Base-by-base conservation (phyloP, 53 echinoderm and acorn worm species). In the Paracentrotus lividus region DNA sequence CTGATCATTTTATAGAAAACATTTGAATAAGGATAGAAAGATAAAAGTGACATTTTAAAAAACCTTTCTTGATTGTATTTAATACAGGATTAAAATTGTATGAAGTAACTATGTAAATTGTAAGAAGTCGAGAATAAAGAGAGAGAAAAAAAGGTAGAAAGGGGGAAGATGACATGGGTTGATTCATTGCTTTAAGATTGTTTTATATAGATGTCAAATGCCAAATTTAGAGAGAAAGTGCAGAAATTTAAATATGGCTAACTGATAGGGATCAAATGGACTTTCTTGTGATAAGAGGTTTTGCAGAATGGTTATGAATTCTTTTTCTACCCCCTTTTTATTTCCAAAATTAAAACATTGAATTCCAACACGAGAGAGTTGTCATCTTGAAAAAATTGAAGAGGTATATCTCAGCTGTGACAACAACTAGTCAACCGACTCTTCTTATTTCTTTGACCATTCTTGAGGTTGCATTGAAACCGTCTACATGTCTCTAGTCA, bases 341-440 rank as follows among this genome's bases (percentile, higher is more conserved):
- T 72, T 72, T 40, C 7, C 40, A 72, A 40, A 72, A 4, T 36
- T 4, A 0, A 31, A 18, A 69, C 5, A 2, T 69, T 69, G 32
- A 69, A 34, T 36, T 36, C 61, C 61, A 61, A 29, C 61, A 61
- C 26, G 26, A 26, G 0, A 61, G 26, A 29, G 10, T 8, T 61
- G n/a, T 84, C 84, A 84, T 84, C 49, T 84, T 49, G 26, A 84
- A 47, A 49, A 84, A 49, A 84, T 49, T 27, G 49, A 49, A 44
- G 42, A 29, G 61, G 29, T 61, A 61, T 4, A 8, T 61, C 26
- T 61, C 4, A 61, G 69, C 18, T 69, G 36, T 69, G 34, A 36
- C 38, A 36, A 16, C 69, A 18, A 18, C 34, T 34, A 5, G 14
- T 15, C 34, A 69, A 36, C 38, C 34, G 34, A 2, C 69, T 57